Evolutionary conservation across 2,797 vertebrate species (phyloP), one percentile per base, ranked within the genome.

Genomic region (Neosalanx taihuensis): DNA sequence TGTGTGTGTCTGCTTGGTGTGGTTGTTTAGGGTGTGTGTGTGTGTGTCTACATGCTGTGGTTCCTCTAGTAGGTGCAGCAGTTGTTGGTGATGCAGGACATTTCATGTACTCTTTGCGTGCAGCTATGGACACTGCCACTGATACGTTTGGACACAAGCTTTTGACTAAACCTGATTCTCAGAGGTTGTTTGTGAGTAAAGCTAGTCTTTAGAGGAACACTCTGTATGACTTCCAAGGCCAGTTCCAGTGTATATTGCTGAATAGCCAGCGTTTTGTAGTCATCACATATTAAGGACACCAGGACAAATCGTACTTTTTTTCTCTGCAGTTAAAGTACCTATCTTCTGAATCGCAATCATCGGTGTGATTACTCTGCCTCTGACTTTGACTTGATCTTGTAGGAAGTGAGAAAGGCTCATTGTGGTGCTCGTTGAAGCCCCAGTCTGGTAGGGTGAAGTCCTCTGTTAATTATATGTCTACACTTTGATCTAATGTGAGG

Each of bases 381-480:
- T 30, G 31, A 69, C 59, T 73, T 61, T 70, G 65, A 75, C 69
- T 72, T 64, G 12, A 5, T 64, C 41, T 29, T 30, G 53, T 46
- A 46, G 41, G 49, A 72, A 73, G 62, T 30, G 0, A 62, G 10
- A 41, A 46, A 12, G 41, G 41, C 10, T 46, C 41, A 46, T 51
- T 67, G 58, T 6, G 15, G 62, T 56, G 66, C 64, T 3, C 12
- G 1, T 79, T 76, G 71, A 31, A 60, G 65, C 29, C 23, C 35
- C 7, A 23, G 46, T 18, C 15, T 56, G 5, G 51, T 17, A 56
- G 51, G 51, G 51, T n/a, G 18, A 56, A 56, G 51, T 56, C 51
- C 18, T 56, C 51, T 17, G n/a, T 56, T 56, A 56, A 56, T 56
- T 56, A 56, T n/a, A 56, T 53, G 4, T 56, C 51, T 56, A 56